Evolutionary conservation across 92 coral and sea anemone species (phyloP).

Genomic region (Actinostola sp.): DNA sequence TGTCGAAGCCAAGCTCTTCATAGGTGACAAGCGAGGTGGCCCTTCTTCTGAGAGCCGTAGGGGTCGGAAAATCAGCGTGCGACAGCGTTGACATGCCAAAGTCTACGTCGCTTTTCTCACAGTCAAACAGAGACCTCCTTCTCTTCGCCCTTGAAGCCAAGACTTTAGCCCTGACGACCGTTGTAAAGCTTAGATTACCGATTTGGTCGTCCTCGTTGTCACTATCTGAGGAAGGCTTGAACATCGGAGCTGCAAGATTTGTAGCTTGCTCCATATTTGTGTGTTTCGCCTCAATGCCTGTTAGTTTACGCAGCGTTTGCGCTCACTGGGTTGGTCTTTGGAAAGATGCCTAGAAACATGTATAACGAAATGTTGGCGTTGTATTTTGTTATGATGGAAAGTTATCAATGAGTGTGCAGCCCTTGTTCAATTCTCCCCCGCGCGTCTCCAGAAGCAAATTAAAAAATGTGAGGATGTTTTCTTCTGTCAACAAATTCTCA

Average conservation of each 20-base stretch:
- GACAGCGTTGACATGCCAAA: slow-evolving; percentile 48
- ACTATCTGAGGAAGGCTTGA: background rate
- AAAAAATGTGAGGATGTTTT: no score
- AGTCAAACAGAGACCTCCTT: slow-evolving; percentile 66
- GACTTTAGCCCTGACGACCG: slow-evolving; percentile 27
- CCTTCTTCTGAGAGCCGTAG: slow-evolving; percentile 22
- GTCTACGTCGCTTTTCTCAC: slow-evolving; percentile 43
- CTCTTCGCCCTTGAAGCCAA: slow-evolving; percentile 46
- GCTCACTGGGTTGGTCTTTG: no score
- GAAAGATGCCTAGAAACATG: no score
- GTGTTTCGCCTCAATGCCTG: no score
- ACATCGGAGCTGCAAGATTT: slow-evolving; percentile 5
- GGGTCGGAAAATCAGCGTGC: slow-evolving; percentile 73
- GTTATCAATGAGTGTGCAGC: no score
- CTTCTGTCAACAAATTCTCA: no score
- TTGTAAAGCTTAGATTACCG: slow-evolving; percentile 7
- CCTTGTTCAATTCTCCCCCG: no score
- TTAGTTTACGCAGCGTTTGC: no score
- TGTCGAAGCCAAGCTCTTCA: slow-evolving; percentile 19
- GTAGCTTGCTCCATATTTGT: slow-evolving; percentile 4
- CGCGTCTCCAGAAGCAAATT: no score
- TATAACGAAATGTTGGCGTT: no score
- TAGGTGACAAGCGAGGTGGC: background rate
- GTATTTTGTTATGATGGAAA: no score
- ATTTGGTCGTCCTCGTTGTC: background rate